Evolutionary conservation across 2,797 vertebrate species (phyloP).

Genomic region (Thripadectes ignobilis): DNA sequence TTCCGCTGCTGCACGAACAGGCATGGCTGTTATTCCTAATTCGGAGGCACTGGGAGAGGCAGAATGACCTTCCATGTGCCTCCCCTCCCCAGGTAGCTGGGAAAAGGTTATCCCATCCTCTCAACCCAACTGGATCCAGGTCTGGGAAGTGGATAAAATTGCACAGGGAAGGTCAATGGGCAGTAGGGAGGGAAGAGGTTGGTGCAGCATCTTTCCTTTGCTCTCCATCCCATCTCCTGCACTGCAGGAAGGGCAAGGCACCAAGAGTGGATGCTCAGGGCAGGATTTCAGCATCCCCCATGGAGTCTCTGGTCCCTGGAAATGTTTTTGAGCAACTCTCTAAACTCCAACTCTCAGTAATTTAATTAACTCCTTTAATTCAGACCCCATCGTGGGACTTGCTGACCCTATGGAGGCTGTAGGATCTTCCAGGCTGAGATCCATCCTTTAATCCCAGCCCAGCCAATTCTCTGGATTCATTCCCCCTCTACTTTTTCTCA

Average conservation of each 20-base stretch:
- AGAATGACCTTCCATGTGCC: not conserved
- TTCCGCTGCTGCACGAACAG: not conserved
- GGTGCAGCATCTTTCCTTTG: not conserved
- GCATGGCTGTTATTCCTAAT: not conserved
- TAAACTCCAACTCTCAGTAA: not conserved
- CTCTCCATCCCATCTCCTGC: not conserved
- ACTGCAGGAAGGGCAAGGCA: not conserved
- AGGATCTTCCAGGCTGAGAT: not conserved
- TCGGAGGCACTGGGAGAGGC: not conserved
- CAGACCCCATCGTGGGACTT: not conserved
- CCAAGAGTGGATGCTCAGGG: fast-evolving
- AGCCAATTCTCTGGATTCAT: not conserved
- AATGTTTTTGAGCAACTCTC: fast-evolving
- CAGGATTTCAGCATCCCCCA: not conserved
- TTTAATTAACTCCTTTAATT: not conserved
- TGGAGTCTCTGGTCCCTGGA: not conserved
- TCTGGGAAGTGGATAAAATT: not conserved
- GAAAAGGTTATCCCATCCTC: not conserved
- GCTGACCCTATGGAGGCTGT: fast-evolving
- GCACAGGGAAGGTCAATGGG: fast-evolving
- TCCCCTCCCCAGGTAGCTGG: not conserved
- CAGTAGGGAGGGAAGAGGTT: not conserved
- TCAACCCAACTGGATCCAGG: fast-evolving
- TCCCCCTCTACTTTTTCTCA: fast-evolving
- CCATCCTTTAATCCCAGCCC: not conserved